A percentile compares a stretch with the other conserved stretches of the same genome.
Conservation (phyloP, 1,140 invertebrate genomes). For the Drosophila sechellia region DNA sequence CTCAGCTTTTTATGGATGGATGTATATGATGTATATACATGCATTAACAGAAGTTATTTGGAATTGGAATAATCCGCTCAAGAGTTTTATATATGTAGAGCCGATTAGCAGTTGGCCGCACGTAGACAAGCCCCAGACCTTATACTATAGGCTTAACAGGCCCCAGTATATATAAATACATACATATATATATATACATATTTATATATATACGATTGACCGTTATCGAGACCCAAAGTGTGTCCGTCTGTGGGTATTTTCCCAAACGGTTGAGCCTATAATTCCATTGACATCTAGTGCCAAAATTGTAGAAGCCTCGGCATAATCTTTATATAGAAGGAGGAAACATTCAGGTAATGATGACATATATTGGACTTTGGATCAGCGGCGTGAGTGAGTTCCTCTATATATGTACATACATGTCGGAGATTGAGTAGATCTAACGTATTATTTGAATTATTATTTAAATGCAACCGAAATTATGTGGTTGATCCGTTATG, state of each 20-base stretch:
- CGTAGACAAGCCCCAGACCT: constrained; percentile 20
- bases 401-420: constrained; percentile 3
- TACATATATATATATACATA: background rate
- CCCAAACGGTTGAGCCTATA: constrained; percentile 26
- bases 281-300: constrained; percentile 16
- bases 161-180: constrained; percentile 7
- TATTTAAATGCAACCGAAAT: no score
- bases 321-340: constrained; percentile 34
- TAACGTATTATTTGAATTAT: no score
- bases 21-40: background rate
- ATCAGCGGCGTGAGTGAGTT: constrained; percentile 26
- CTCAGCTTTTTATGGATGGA: background rate
- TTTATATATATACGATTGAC: background rate
- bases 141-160: constrained; percentile 11
- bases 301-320: constrained; percentile 14
- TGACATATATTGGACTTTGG: constrained; percentile 39
- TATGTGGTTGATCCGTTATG: no score
- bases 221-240: constrained; percentile 20
- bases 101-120: constrained; percentile 11
- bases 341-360: constrained; percentile 40
- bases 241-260: constrained; percentile 22
- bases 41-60: background rate
- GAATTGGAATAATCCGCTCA: constrained; percentile 10
- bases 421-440: no score
- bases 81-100: background rate